Evolutionary conservation across 2,888 invertebrate species (phyloP).

Genomic region (Caenorhabditis plicata): DNA sequence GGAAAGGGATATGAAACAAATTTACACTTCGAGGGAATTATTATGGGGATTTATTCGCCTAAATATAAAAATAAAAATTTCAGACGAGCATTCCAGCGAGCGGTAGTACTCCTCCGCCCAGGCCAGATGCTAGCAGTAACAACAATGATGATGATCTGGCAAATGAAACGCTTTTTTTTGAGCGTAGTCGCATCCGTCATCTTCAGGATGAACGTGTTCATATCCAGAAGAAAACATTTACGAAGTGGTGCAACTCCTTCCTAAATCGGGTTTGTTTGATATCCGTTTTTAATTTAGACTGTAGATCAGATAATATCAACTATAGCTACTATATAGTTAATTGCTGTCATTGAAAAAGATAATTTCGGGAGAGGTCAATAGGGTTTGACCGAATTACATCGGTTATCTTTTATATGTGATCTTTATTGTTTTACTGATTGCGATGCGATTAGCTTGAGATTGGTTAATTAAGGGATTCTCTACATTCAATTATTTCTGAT

Average conservation of each 20-base stretch:
- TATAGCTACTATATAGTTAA: no score
- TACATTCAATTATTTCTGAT: no score
- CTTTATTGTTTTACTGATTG: no score
- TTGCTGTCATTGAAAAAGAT: no score
- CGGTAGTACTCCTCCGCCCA: slow-evolving; percentile 31
- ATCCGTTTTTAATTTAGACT: neutral
- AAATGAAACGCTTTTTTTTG: slow-evolving; percentile 62
- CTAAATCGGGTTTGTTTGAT: slow-evolving; percentile 78
- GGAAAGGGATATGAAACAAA: slow-evolving; percentile 1
- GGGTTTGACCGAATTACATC: no score
- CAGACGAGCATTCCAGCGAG: slow-evolving; percentile 39
- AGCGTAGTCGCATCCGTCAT: slow-evolving; percentile 56
- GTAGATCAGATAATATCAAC: neutral
- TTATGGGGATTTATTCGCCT: neutral
- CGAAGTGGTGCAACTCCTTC: slow-evolving; percentile 99
- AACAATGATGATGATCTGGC: slow-evolving; percentile 52
- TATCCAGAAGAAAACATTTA: slow-evolving; percentile 99
- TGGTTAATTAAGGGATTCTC: no score
- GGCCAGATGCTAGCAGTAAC: slow-evolving; percentile 20
- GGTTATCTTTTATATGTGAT: no score
- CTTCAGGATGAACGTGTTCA: slow-evolving; percentile 87
- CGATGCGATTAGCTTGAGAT: no score
- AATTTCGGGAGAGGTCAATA: no score
- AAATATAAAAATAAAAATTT: slow-evolving; percentile 1
- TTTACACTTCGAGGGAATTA: neutral